Percentiles rank a stretch among this genome's conserved stretches.
phyloP scores from a whole-genome alignment of 2,797 vertebrate genomes.

The Sebastes nivosus region DNA sequence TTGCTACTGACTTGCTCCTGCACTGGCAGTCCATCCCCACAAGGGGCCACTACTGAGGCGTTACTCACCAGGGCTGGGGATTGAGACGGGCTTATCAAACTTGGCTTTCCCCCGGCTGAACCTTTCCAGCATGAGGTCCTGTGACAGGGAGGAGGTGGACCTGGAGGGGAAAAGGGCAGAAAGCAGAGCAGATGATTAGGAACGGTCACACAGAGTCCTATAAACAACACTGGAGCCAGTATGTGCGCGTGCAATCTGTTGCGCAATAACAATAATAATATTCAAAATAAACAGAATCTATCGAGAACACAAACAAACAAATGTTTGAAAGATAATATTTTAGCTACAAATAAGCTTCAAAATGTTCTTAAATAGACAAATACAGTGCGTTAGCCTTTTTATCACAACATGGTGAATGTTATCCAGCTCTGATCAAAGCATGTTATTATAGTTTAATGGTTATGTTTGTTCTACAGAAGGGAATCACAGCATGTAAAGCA shows the following conservation, averaged over 20 bases:
- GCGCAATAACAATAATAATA: background rate
- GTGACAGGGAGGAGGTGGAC: constrained; percentile 83
- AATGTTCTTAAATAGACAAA: background rate
- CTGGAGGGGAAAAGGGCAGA: constrained; percentile 59
- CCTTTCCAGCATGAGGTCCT: constrained; percentile 84
- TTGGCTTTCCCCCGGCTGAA: constrained; percentile 83
- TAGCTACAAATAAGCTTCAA: background rate
- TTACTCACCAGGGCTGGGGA: constrained; percentile 84
- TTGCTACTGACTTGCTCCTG: constrained; percentile 1
- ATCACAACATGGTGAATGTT: background rate
- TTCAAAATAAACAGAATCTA: background rate
- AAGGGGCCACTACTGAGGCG: constrained; percentile 56
- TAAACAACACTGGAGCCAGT: background rate
- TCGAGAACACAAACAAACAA: background rate
- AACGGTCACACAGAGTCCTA: background rate
- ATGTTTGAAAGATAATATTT: background rate
- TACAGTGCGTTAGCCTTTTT: background rate
- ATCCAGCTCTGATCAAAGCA: background rate
- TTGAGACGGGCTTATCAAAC: constrained; percentile 83
- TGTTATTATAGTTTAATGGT: background rate
- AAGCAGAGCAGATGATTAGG: constrained; percentile 1
- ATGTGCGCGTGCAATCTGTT: background rate
- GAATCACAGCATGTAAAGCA: background rate
- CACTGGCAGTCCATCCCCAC: constrained; percentile 39
- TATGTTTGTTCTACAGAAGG: background rate